Conservation (phyloP, 1,140 invertebrate species). For the Drosophila teissieri region DNA sequence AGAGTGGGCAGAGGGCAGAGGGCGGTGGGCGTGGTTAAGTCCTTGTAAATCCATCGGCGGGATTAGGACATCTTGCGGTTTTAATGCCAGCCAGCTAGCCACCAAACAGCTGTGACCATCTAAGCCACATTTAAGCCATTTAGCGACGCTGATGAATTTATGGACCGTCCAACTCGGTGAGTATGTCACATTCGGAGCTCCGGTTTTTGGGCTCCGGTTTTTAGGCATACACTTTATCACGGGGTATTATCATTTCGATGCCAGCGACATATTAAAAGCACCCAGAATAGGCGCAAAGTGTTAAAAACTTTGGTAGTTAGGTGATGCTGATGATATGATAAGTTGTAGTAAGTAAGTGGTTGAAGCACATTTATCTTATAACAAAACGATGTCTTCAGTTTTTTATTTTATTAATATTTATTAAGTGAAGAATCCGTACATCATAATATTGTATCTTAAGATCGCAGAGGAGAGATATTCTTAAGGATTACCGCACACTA, state of each 20-base stretch:
- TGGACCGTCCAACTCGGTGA: slow-evolving; percentile 51
- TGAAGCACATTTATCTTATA: no score
- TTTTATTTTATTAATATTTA: no score
- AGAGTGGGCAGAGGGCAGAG: neutral
- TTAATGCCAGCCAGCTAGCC: slow-evolving; percentile 39
- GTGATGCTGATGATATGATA: neutral
- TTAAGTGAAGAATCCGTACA: no score
- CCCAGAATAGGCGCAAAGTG: no score
- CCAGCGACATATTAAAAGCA: neutral
- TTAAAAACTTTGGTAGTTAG: neutral
- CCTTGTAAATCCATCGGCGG: slow-evolving; percentile 54
- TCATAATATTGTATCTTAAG: no score
- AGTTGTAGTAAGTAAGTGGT: no score
- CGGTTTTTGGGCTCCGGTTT: no score
- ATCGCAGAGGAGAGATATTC: no score
- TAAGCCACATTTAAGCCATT: slow-evolving; percentile 66
- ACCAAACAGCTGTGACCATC: slow-evolving; percentile 18
- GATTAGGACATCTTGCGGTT: slow-evolving; percentile 76
- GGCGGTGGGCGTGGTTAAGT: slow-evolving; percentile 55
- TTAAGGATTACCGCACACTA: no score
- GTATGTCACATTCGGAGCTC: slow-evolving; percentile 6
- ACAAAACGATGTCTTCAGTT: neutral
- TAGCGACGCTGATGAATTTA: slow-evolving; percentile 78
- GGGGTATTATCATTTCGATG: neutral
- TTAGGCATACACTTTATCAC: neutral